A percentile compares a stretch with the other conserved stretches of the same genome.
phyloP scores from a whole-genome alignment of 2,797 vertebrate species.

The Sebastes steindachneri region DNA sequence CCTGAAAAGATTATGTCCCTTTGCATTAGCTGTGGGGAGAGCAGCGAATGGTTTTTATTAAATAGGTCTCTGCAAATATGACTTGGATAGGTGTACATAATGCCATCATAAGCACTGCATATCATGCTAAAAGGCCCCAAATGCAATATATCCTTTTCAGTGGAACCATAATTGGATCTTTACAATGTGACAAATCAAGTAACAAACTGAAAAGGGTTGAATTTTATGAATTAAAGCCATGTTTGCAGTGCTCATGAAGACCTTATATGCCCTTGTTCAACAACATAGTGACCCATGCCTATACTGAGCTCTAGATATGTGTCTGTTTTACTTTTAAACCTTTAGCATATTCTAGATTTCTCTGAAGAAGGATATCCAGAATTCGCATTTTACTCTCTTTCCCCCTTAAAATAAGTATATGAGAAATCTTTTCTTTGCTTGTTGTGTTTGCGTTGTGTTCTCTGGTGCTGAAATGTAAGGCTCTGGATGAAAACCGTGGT shows the following conservation, averaged over 20 bases:
- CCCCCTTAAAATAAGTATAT: conserved; percentile 81
- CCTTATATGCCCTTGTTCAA: conserved; percentile 80
- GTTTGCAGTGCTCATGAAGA: conserved; percentile 80
- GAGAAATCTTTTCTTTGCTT: conserved; percentile 81
- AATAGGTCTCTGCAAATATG: conserved; percentile 79
- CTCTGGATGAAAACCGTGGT: conserved; percentile 67
- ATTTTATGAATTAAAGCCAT: not conserved
- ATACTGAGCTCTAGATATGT: conserved; percentile 79
- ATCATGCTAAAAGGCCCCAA: conserved; percentile 35
- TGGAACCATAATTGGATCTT: conserved; percentile 52
- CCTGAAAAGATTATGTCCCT: conserved; percentile 73
- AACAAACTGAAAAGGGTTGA: conserved; percentile 32
- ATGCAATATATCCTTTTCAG: conserved; percentile 32
- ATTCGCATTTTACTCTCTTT: conserved; percentile 79
- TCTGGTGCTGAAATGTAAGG: conserved; percentile 69
- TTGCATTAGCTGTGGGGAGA: conserved; percentile 86
- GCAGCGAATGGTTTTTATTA: conserved; percentile 84
- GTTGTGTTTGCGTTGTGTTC: conserved; percentile 72
- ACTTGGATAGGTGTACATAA: conserved; percentile 80
- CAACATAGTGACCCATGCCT: conserved; percentile 76
- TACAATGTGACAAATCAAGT: conserved; percentile 28
- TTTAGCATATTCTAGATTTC: conserved; percentile 85
- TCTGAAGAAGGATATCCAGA: conserved; percentile 84
- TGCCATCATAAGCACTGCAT: conserved; percentile 78
- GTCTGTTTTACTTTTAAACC: conserved; percentile 82